phyloP scores from a whole-genome alignment of 2,797 vertebrate genomes.

The Sus cebifrons region DNA sequence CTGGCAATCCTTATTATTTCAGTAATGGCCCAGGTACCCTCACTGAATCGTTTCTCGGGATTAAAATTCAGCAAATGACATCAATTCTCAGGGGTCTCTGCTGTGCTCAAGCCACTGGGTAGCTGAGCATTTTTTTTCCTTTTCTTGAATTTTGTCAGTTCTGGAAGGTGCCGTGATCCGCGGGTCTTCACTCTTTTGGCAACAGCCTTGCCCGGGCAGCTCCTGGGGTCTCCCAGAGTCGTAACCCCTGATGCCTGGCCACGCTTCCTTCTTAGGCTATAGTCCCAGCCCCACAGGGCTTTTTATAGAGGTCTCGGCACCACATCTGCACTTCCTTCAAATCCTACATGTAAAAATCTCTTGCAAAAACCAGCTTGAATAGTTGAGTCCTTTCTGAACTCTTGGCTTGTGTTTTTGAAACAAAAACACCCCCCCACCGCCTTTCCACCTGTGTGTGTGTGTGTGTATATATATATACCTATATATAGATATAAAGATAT shows the following conservation, averaged over 20 bases:
- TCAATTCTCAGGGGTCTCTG: not conserved
- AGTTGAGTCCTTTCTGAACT: not conserved
- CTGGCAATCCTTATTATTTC: not conserved
- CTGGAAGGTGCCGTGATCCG: rapidly evolving
- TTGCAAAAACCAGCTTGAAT: not conserved
- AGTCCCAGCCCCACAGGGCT: not conserved
- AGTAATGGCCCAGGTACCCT: not conserved
- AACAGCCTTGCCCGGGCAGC: too few relatives aligned
- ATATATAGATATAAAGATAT: too few relatives aligned
- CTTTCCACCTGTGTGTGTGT: too few relatives aligned
- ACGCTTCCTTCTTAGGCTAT: not conserved
- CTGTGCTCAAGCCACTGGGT: not conserved
- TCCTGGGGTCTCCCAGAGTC: not conserved
- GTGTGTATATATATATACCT: too few relatives aligned
- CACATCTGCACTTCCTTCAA: not conserved
- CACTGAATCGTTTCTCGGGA: not conserved
- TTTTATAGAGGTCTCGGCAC: not conserved
- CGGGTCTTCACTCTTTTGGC: not conserved
- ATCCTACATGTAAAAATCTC: not conserved
- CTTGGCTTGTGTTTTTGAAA: not conserved
- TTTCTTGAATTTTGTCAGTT: not conserved
- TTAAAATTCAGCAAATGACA: not conserved
- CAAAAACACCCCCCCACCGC: not conserved
- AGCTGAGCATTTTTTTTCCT: not conserved
- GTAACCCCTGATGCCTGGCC: not conserved